Evolutionary conservation across 2,113 vertebrate species (phyloP), one percentile per base, ranked within the genome.

Genomic region (Engystomops pustulosus): DNA sequence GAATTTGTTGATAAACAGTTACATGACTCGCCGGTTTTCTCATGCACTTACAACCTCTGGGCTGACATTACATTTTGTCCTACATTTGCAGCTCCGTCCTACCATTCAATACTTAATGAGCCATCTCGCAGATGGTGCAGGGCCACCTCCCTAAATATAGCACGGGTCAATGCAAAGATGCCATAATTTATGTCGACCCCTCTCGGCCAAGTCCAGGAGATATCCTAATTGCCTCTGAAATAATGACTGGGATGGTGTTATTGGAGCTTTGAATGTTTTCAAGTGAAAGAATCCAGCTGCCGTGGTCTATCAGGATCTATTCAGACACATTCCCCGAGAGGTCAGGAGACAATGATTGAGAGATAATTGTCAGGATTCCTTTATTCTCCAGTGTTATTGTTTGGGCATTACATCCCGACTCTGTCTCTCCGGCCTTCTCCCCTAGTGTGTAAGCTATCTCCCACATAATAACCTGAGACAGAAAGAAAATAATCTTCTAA

Each of bases 271-370:
- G 75, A 85, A 85, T 44, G 58, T 55, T 70, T 78, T 53, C 45
- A 8, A 53, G 25, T 85, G 72, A 85, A 85, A 78, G 83, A 85
- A 85, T 85, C 75, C 83, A 85, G 62, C 83, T 85, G 83, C 75
- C 67, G 44, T 77, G 49, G 44, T 79, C 60, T 85, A 70, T 65
- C 47, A 70, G 75, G 34, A 55, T 49, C 74, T 85, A 70, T 85
- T 85, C 83, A 79, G 47, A 49, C 32, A 25, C 62, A 85, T 69
- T 70, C 74, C 72, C 74, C n/a, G 74, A 25, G 53, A 84, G 83
- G 83, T 84, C 74, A 84, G 45, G 74, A 78, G 60, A 79, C 62
- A 68, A 67, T 65, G 41, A 78, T 55, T 84, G 75, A 27, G 49
- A 34, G 74, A 77, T 85, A 85, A 85, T 85, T 85, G 62, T 68